Evolutionary conservation across 2,797 vertebrate genomes (phyloP).

Genomic region (Chrosomus eos): DNA sequence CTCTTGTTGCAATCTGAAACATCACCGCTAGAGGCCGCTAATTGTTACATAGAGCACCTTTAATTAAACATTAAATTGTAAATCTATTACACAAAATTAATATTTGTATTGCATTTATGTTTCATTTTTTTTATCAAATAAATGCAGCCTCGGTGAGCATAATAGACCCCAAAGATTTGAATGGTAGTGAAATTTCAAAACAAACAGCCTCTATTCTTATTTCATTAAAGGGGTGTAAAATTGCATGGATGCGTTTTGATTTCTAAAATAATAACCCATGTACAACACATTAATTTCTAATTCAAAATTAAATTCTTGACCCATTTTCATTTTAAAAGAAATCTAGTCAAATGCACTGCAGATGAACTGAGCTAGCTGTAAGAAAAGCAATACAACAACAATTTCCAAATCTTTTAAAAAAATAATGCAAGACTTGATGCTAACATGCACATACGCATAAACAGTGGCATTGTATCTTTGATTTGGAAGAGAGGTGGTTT

Average conservation of each 20-base stretch:
- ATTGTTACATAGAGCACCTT: too few species aligned
- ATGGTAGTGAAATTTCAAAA: background rate
- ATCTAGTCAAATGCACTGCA: background rate
- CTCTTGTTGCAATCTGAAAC: too few species aligned
- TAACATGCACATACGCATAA: background rate
- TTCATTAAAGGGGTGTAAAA: background rate
- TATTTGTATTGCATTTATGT: background rate
- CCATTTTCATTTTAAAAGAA: background rate
- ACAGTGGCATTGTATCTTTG: background rate
- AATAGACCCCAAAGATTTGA: background rate
- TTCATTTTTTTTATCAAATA: background rate
- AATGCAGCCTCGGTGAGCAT: background rate
- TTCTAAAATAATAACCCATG: background rate
- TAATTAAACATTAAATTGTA: background rate
- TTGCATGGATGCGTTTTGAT: background rate
- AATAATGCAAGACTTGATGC: background rate
- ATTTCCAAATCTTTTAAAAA: background rate
- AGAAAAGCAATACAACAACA: background rate
- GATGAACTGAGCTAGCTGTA: conserved; percentile 7
- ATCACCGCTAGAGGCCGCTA: too few species aligned
- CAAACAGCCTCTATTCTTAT: background rate
- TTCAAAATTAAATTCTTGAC: background rate
- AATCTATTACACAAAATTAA: background rate
- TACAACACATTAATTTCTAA: background rate
- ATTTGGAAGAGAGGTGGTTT: background rate